A percentile compares a stretch with the other conserved stretches of the same genome.
Conservation (phyloP, 92 coral and sea anemone species). For the Parazoanthus atlanticus region DNA sequence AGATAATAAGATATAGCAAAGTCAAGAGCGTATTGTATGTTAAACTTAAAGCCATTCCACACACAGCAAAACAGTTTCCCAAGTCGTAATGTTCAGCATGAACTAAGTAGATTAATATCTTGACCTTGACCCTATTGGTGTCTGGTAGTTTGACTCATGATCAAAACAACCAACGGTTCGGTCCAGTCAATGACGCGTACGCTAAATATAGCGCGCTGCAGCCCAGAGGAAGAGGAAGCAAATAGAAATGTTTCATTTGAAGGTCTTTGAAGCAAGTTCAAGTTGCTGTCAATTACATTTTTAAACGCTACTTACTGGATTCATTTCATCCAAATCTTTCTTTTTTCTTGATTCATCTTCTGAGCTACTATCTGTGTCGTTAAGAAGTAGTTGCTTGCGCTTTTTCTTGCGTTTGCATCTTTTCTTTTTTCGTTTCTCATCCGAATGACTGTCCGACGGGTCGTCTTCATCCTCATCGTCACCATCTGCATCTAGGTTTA, state of each 20-base stretch:
- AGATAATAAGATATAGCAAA: not conserved
- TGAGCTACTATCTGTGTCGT: constrained; percentile 83
- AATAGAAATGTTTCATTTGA: not conserved
- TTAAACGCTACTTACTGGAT: constrained; percentile 71
- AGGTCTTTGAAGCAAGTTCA: not conserved
- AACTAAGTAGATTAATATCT: too few species aligned
- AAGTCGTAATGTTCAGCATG: not conserved
- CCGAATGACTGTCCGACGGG: constrained; percentile 68
- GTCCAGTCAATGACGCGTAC: constrained; percentile 11
- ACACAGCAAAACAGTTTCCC: too few species aligned
- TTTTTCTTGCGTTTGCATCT: constrained; percentile 83
- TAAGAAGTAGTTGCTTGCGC: constrained; percentile 63
- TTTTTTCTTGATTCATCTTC: constrained; percentile 77
- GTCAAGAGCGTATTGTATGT: too few species aligned
- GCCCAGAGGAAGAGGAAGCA: too few species aligned
- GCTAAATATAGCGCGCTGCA: constrained; percentile 22
- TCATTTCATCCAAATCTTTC: constrained; percentile 52
- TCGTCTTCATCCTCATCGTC: constrained; percentile 88
- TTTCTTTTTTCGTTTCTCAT: constrained; percentile 72
- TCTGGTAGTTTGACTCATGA: not conserved
- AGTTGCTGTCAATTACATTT: not conserved
- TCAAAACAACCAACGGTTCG: not conserved
- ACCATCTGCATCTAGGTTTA: constrained; percentile 88
- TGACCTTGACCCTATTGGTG: too few species aligned
- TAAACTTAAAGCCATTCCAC: too few species aligned